A percentile compares a stretch with the other conserved stretches of the same genome.
phyloP scores from a whole-genome alignment of 2,888 invertebrate species.

The Chelonus formosanus region DNA sequence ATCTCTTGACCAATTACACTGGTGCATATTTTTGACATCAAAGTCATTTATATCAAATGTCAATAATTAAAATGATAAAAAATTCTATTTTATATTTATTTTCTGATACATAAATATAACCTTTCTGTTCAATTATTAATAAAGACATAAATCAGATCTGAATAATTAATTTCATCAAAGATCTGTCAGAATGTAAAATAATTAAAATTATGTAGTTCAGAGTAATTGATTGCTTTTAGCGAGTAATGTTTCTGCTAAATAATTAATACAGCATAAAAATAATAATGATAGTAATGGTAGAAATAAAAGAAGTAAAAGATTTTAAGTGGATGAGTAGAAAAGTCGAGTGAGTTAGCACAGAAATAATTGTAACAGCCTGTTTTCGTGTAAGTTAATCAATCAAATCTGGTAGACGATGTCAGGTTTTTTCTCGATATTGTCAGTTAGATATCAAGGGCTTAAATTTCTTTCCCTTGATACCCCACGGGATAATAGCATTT shows the following conservation, averaged over 20 bases:
- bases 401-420: slow-evolving; percentile 50
- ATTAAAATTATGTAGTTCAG: too few relatives aligned
- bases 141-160: too few relatives aligned
- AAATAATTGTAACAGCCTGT: slow-evolving; percentile 31
- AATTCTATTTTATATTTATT: too few relatives aligned
- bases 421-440: slow-evolving; percentile 51
- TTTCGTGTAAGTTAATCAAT: slow-evolving; percentile 53
- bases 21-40: too few relatives aligned
- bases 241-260: too few relatives aligned
- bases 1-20: too few relatives aligned
- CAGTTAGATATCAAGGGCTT: slow-evolving; percentile 33
- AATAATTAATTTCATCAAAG: too few relatives aligned
- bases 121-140: too few relatives aligned
- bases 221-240: too few relatives aligned
- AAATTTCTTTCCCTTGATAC: slow-evolving; percentile 33
- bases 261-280: not conserved
- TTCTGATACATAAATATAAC: too few relatives aligned
- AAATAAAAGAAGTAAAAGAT: not conserved
- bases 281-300: not conserved
- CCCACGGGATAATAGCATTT: slow-evolving; percentile 29
- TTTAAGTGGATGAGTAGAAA: slow-evolving; percentile 5
- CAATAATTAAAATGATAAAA: too few relatives aligned
- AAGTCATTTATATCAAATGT: not conserved
- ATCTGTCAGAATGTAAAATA: too few relatives aligned
- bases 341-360: slow-evolving; percentile 5